Evolutionary conservation across 2,888 invertebrate species (phyloP), one percentile per base, ranked within the genome.

Genomic region (Eremobia ochroleuca): DNA sequence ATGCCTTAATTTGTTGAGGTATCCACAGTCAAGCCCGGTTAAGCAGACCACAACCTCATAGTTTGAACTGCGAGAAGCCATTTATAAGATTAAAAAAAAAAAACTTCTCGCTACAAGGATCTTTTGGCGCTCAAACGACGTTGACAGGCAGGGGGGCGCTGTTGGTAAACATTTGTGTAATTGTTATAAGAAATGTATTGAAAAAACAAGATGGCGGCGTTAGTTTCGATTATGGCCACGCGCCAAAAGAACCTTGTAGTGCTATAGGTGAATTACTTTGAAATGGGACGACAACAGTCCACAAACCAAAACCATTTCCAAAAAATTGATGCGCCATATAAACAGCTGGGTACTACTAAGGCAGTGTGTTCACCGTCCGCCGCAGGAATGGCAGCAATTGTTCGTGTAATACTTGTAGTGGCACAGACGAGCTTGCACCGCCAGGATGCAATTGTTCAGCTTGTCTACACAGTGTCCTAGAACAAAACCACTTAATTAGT

Each of bases 381-480:
- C 91, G 91, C 98, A 98, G n/a, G 98, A 98, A 69, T 97, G 97
- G 92, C 99, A 99, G 93, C 99, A 99, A 86, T 98, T 98, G 85
- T 97, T 97, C 74, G 97, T 97, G 95, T 99, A 99, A 95, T 98
- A 99, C 86, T 98, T 98, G 92, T 98, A 98, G 90, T 98, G 98
- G 93, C 99, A 99, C 4, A 99, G 97, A 66, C 98, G 97, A 9
- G 98, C 98, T 94, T 99, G 98, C 5, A 98, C 98, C 0, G 98
- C 99, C 88, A 99, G 94, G 78, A 97, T 97, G 92, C 99, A 99
- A 94, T 98, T 98, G 64, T 97, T 95, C 91, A 98, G 97, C 91
- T 97, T 98, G 93, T 99, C 99, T 73, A 97, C 95, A 93, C 98
- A 98, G 75, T 96, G 97, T 92, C 91, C 68, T 91, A 58, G 15